phyloP scores from a whole-genome alignment of 2,888 invertebrate genomes.

The Microplitis deprimator region DNA sequence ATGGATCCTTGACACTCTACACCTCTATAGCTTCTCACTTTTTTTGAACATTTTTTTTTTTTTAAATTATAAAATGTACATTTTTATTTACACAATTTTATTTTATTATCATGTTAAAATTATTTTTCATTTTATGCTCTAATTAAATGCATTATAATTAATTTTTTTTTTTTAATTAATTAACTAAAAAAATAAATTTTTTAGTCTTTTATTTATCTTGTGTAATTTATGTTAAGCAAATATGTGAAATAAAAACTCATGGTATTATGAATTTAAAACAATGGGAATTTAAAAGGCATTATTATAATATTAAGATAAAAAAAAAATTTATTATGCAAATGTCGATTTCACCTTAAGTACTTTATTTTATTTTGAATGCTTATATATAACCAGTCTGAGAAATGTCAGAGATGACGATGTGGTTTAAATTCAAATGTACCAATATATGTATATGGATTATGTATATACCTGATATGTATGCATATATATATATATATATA shows the following conservation, averaged over 20 bases:
- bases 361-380: neutral
- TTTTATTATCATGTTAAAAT: neutral
- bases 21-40: conserved; percentile 4
- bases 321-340: conserved; percentile 15
- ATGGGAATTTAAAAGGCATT: neutral
- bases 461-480: neutral
- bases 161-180: too few relatives aligned
- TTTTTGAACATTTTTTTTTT: neutral
- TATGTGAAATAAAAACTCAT: neutral
- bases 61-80: neutral
- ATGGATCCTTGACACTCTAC: conserved; percentile 29
- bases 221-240: neutral
- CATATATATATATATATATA: conserved; percentile 6
- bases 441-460: conserved; percentile 4
- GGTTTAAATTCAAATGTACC: conserved; percentile 23
- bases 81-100: neutral
- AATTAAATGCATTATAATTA: too few relatives aligned
- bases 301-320: conserved; percentile 2
- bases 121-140: neutral
- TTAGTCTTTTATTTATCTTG: too few relatives aligned
- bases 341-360: conserved; percentile 19
- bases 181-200: too few relatives aligned
- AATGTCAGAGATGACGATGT: conserved; percentile 29
- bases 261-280: neutral
- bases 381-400: conserved; percentile 8